Evolutionary conservation across 2,113 vertebrate genomes (phyloP).

Genomic region (Scatophagus argus): DNA sequence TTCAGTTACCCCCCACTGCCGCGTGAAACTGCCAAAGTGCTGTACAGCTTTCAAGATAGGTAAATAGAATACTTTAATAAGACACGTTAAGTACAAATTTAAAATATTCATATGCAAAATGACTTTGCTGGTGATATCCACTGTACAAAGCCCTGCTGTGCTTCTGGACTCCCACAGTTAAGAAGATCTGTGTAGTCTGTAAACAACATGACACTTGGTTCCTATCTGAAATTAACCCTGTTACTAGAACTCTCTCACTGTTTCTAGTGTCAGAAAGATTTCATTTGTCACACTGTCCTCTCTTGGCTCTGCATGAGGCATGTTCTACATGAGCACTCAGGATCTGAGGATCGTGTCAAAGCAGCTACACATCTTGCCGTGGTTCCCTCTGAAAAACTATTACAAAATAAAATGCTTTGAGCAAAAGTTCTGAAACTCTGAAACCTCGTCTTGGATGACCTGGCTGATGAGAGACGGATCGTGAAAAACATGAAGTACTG

Average conservation of each 20-base stretch:
- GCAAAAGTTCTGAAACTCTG: not conserved
- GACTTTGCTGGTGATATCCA: conserved; percentile 31
- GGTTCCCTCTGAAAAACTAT: not conserved
- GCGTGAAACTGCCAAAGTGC: conserved; percentile 18
- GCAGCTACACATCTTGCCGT: not conserved
- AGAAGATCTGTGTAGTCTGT: conserved; percentile 47
- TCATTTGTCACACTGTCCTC: not conserved
- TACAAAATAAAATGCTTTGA: conserved; percentile 1
- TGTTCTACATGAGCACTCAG: not conserved
- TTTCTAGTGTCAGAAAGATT: not conserved
- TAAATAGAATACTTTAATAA: conserved; percentile 34
- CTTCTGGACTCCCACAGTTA: conserved; percentile 37
- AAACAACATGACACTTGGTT: conserved; percentile 58
- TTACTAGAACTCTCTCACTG: too few species aligned
- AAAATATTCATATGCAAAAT: not conserved
- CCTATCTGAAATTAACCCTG: not conserved
- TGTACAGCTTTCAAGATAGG: not conserved
- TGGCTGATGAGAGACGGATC: not conserved
- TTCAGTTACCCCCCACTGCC: not conserved
- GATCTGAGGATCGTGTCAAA: not conserved
- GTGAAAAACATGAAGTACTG: not conserved
- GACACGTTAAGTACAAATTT: conserved; percentile 7
- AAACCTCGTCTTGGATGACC: not conserved
- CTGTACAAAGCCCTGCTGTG: conserved; percentile 18
- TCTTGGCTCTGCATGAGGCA: not conserved